A percentile compares a stretch with the other conserved stretches of the same genome.
phyloP scores from a whole-genome alignment of 2,113 vertebrate genomes.

The Corythornis vintsioides region DNA sequence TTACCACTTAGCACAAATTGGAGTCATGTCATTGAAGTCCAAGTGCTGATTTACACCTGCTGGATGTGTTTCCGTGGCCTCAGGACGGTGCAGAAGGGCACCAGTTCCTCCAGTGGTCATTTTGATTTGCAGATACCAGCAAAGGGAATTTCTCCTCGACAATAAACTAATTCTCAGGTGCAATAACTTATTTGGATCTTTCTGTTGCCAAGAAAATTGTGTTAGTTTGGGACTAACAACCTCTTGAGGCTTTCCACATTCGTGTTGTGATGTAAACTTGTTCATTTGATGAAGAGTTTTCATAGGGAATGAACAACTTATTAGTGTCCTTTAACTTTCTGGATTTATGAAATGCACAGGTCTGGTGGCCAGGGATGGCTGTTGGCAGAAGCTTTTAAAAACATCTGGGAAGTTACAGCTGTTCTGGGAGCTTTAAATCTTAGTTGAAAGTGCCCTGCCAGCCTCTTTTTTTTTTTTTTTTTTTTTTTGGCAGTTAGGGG shows the following conservation, averaged over 20 bases:
- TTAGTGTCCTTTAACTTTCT: not conserved
- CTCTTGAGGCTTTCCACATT: not conserved
- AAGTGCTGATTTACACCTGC: not conserved
- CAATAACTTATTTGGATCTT: not conserved
- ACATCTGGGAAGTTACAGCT: conserved; percentile 33
- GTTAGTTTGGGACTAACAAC: not conserved
- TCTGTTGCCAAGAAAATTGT: not conserved
- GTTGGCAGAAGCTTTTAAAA: conserved; percentile 43
- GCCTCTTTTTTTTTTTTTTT: not conserved
- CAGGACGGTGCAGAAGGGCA: not conserved
- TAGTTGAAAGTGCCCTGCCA: conserved; percentile 15
- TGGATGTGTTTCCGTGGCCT: not conserved
- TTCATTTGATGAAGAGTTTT: not conserved
- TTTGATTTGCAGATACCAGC: not conserved
- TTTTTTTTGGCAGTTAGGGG: not conserved
- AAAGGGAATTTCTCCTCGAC: not conserved
- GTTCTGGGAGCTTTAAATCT: conserved; percentile 40
- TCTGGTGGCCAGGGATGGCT: not conserved
- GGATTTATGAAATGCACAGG: not conserved
- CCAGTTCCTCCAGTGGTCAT: not conserved
- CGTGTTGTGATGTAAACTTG: not conserved
- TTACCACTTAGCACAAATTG: not conserved
- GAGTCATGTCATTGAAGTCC: conserved; percentile 6
- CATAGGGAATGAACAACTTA: not conserved
- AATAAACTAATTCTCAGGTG: not conserved